These are phyloP conservation scores for Seriola quinqueradiata DNA, from an alignment of 2,113 vertebrate species.

Conservation along the genomic window DNA sequence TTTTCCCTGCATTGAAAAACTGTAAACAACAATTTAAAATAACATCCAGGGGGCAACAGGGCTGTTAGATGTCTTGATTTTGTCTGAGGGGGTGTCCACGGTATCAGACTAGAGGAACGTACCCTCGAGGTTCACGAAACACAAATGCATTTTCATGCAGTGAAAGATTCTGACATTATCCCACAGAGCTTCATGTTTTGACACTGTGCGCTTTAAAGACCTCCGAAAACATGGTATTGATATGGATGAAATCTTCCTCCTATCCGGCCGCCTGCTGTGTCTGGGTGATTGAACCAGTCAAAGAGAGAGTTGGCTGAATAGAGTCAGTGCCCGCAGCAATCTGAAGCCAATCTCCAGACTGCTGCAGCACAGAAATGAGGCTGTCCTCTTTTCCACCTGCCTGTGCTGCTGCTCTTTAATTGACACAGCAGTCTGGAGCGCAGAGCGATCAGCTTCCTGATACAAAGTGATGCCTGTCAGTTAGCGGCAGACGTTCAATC, in stretches of 20 bases:
- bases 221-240: constrained; percentile 33
- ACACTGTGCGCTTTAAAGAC: constrained; percentile 48
- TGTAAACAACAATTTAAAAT: not conserved
- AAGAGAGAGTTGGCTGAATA: constrained; percentile 52
- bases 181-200: constrained; percentile 5
- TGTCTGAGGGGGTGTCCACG: not conserved
- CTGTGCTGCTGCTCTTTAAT: constrained; percentile 63
- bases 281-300: constrained; percentile 55
- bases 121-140: not conserved
- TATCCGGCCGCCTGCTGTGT: constrained; percentile 52
- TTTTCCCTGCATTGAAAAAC: not conserved
- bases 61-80: not conserved
- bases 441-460: constrained; percentile 69
- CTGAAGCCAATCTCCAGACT: constrained; percentile 65
- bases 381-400: constrained; percentile 63
- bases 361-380: constrained; percentile 59
- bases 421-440: constrained; percentile 54
- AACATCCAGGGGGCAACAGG: not conserved
- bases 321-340: constrained; percentile 64
- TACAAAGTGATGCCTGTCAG: constrained; percentile 71
- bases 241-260: constrained; percentile 52
- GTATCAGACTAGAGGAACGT: constrained; percentile 10
- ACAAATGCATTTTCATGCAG: not conserved
- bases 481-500: constrained; percentile 55
- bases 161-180: constrained; percentile 1